Base-by-base conservation (phyloP, 2,113 vertebrate species). In the Galemys pyrenaicus region DNA sequence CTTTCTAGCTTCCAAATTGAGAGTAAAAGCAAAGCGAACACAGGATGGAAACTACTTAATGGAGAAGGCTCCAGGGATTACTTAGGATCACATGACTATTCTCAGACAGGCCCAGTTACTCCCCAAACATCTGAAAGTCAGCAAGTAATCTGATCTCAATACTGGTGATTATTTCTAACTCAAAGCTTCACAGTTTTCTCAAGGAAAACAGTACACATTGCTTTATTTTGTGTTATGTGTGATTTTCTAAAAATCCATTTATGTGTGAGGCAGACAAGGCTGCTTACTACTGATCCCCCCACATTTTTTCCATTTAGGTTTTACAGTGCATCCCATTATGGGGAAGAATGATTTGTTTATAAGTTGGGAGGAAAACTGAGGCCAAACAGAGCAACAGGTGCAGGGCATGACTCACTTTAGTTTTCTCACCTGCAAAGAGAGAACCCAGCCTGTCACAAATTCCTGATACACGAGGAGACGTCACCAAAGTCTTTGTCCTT, bases 1-100 rank as follows among this genome's bases (percentile, higher is more conserved):
- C 67, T 79, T 92, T 83, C 92, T 39, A 68, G 67, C 51, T 90
- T 96, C 96, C 86, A 87, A 95, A 56, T 3, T 83, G 80, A 97
- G 67, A 97, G 83, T 71, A 95, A 97, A 96, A 62, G 5, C 46
- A 74, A 79, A 86, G 73, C 77, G 51, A 73, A 51, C 54, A 56
- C 44, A 56, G 77, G 46, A 9, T 49, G 19, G 51, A 88, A 95
- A 85, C 39, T 32, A 24, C 30, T 91, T 71, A 41, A 49, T 30
- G 2, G 19, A 89, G 70, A 87, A 87, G n/a, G 13, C 37, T 84
- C 56, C 86, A 35, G 60, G 86, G 35, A 58, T 35, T 24, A 19
- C 12, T 65, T 2, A 17, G 41, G n/a, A 46, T 77, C 83, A 74
- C 20, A 1, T 44, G 67, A 32, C 9, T 22, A 6, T 64, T 91